A percentile compares a stretch with the other conserved stretches of the same genome.
Conservation (phyloP, 2,113 vertebrate species). For the Urocynchramus pylzowi region DNA sequence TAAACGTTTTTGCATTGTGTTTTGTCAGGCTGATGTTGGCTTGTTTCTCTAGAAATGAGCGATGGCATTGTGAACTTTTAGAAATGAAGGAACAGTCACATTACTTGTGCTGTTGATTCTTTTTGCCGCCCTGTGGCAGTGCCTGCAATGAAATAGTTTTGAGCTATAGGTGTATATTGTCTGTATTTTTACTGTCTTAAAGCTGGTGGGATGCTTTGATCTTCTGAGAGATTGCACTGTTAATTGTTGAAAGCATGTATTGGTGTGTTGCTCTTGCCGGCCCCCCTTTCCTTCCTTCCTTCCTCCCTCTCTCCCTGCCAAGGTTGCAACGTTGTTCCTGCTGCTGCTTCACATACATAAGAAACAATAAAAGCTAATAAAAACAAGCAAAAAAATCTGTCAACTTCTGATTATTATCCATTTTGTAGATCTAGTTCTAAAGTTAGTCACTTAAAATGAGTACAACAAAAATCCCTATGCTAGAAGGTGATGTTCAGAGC, state of each 20-base stretch:
- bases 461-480: not conserved
- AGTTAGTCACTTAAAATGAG: not conserved
- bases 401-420: not conserved
- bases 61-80: rapidly evolving
- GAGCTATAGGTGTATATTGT: not conserved
- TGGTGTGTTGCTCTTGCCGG: not conserved
- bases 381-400: not conserved
- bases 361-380: not conserved
- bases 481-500: not conserved
- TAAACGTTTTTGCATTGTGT: not conserved
- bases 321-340: not conserved
- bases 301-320: not conserved
- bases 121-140: not conserved
- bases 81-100: not conserved
- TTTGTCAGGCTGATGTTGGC: not conserved
- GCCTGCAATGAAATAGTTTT: not conserved
- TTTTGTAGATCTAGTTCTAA: not conserved
- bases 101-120: not conserved
- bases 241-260: not conserved
- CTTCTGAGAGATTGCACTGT: not conserved
- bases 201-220: not conserved
- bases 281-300: not conserved
- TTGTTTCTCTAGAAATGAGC: not conserved
- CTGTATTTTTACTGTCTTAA: not conserved
- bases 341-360: not conserved